Base-by-base conservation (phyloP, 37 sponge, comb jelly and placozoan genomes). In the Aphrocallistes beatrix region DNA sequence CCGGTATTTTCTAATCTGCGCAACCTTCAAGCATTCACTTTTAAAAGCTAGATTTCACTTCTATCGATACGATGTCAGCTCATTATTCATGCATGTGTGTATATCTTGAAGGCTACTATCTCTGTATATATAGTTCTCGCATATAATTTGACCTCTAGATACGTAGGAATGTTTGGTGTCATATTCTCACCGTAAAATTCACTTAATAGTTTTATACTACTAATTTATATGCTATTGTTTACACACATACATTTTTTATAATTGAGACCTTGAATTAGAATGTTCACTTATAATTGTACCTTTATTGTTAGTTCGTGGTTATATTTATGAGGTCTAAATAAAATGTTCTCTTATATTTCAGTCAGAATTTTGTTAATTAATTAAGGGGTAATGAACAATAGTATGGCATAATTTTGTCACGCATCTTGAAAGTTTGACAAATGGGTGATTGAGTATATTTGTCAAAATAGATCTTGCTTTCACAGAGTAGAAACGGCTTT, bases 261-360 rank as follows among this genome's bases (percentile, higher is more conserved):
- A 60, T 60, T 25, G 10, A 60, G 75, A 32, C 75, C n/a, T 17
- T 47, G 8, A 13, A 60, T 60, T 60, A 30, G n/a, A 19, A 30
- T 60, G 75, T 60, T 60, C 75, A 60, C 75, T 60, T 60, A 60
- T 60, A 60, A 21, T 47, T 60, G 75, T 60, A 60, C 75, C n/a
- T 60, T 30, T 60, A 6, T 60, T 21, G 25, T 60, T 32, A 28
- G 34, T 19, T 28, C 25, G 25, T 21, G 34, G 25, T 60, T 60
- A 60, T 60, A 60, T 60, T 60, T 32, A 60, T 60, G 75, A 60
- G 75, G 75, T 60, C 75, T 60, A 60, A 60, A 60, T 60, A 60
- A 60, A 60, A 60, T 60, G 3, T 60, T 13, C 75, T 13, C 21
- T 60, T 13, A 13, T 60, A 60, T 13, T 28, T 19, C 34, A n/a